phyloP scores from a whole-genome alignment of 2,888 invertebrate species.

The Nemotelus nigrinus region DNA sequence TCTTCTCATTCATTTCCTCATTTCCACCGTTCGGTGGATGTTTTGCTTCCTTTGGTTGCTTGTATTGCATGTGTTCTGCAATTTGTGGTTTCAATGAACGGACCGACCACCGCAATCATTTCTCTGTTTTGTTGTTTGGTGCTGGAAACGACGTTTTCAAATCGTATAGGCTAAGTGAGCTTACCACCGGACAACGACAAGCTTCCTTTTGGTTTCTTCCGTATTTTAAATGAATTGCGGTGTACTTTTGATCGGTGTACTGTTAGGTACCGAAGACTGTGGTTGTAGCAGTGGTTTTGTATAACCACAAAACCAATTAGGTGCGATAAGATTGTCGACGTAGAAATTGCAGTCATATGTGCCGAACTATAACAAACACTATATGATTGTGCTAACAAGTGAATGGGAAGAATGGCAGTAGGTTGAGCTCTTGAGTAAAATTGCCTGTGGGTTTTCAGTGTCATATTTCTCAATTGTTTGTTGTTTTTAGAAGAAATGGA shows the following conservation, averaged over 20 bases:
- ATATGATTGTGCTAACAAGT: too few species aligned
- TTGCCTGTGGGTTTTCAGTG: constrained; percentile 11
- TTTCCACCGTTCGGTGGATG: background rate
- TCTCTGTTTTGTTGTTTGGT: background rate
- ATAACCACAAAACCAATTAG: constrained; percentile 17
- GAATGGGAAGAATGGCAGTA: too few species aligned
- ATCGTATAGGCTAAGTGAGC: background rate
- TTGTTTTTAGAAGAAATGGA: too few species aligned
- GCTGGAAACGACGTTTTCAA: background rate
- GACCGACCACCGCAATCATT: constrained; percentile 25
- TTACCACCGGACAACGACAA: background rate
- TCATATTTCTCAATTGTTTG: background rate
- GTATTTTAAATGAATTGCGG: background rate
- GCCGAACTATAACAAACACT: background rate
- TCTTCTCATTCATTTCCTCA: constrained; percentile 10
- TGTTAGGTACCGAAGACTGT: too few species aligned
- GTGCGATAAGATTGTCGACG: background rate
- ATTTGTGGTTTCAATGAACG: constrained; percentile 20
- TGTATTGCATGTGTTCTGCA: constrained; percentile 9
- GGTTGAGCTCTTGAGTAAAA: too few species aligned
- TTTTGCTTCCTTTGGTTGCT: constrained; percentile 7
- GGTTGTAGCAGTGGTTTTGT: background rate
- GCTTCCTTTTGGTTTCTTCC: background rate
- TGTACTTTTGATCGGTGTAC: too few species aligned
- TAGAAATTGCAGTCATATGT: background rate